These are phyloP conservation scores for Augochlorella aurata DNA, from an alignment of 2,888 invertebrate genomes.

Conservation along the genomic window DNA sequence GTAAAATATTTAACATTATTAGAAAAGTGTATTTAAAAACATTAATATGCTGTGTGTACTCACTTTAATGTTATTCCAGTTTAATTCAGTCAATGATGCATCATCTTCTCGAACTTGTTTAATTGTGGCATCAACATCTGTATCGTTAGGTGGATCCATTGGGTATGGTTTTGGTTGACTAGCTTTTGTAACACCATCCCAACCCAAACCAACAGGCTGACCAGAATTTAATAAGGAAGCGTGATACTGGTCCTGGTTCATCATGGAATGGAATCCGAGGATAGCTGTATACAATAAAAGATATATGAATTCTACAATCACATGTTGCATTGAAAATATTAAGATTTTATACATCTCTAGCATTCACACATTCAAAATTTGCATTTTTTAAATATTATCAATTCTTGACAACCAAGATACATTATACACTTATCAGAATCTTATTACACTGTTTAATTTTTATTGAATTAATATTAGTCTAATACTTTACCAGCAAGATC, in stretches of 20 bases:
- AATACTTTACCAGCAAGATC: constrained; percentile 92
- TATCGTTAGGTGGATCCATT: constrained; percentile 97
- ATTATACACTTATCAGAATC: too few species aligned
- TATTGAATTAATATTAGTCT: neutral
- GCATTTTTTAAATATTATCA: neutral
- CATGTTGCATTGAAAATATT: neutral
- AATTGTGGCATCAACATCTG: constrained; percentile 96
- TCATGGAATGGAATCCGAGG: constrained; percentile 99
- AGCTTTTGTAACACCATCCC: constrained; percentile 97
- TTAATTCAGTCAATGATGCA: constrained; percentile 93
- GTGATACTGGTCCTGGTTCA: constrained; percentile 99
- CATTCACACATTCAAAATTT: neutral
- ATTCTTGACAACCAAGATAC: too few species aligned
- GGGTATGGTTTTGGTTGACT: constrained; percentile 95
- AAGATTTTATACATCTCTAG: neutral
- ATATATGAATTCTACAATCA: neutral
- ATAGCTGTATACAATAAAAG: constrained; percentile 87
- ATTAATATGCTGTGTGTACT: constrained; percentile 20
- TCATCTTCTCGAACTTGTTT: constrained; percentile 95
- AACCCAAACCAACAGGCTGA: constrained; percentile 93
- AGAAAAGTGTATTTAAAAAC: neutral
- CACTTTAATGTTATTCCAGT: constrained; percentile 99
- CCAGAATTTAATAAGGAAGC: constrained; percentile 96
- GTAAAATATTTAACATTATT: neutral
- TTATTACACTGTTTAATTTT: too few species aligned